phyloP scores from a whole-genome alignment of 2,888 invertebrate species.

The Meandrusa payeni region DNA sequence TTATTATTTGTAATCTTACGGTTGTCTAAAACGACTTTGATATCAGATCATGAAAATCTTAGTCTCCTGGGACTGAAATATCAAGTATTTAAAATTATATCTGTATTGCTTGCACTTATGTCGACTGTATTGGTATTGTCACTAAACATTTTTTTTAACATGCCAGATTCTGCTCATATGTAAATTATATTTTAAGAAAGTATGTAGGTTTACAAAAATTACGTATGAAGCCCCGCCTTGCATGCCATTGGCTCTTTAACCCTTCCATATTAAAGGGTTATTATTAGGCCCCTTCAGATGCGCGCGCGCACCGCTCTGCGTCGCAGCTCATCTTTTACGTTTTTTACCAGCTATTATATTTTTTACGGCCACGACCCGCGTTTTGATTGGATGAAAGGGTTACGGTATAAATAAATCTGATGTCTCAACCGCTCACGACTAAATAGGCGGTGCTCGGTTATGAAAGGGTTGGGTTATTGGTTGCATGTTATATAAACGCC shows the following conservation, averaged over 20 bases:
- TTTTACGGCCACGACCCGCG: conserved; percentile 50
- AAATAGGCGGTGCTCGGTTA: conserved; percentile 53
- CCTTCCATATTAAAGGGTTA: conserved; percentile 74
- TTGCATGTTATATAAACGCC: conserved; percentile 30
- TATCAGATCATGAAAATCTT: too few relatives aligned
- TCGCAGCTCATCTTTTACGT: conserved; percentile 55
- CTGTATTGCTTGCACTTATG: too few relatives aligned
- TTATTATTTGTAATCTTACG: too few relatives aligned
- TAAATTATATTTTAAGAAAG: too few relatives aligned
- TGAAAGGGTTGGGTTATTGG: conserved; percentile 64
- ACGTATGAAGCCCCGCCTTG: conserved; percentile 56
- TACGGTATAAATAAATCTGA: conserved; percentile 65
- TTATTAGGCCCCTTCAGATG: conserved; percentile 65
- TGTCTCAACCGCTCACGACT: conserved; percentile 35
- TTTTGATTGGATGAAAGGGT: conserved; percentile 72
- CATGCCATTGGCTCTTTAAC: conserved; percentile 66
- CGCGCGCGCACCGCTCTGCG: conserved; percentile 49
- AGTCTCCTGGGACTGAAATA: too few relatives aligned
- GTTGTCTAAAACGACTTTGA: too few relatives aligned
- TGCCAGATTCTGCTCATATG: too few relatives aligned
- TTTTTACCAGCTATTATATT: conserved; percentile 65
- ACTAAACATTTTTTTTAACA: too few relatives aligned
- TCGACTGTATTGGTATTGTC: too few relatives aligned
- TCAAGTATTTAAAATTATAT: too few relatives aligned
- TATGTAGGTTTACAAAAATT: too few relatives aligned